Conservation (phyloP, 2,797 vertebrate species). For the Neoniphon sammara region DNA sequence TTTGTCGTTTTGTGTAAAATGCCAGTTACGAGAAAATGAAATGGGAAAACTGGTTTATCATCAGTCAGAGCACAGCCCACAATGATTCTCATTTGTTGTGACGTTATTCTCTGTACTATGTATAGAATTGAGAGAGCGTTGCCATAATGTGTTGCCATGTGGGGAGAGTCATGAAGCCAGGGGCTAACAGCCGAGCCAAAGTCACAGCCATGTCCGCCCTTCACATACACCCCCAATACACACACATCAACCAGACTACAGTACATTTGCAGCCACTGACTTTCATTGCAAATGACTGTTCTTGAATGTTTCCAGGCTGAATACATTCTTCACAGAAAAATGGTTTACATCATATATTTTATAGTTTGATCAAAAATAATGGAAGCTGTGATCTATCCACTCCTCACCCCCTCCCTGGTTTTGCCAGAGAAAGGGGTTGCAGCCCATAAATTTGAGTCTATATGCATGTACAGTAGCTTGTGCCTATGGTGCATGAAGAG, state of each 20-base stretch:
- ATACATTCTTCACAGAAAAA: constrained; percentile 45
- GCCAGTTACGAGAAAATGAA: constrained; percentile 17
- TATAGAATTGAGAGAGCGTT: constrained; percentile 67
- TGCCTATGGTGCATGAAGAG: constrained; percentile 76
- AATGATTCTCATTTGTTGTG: constrained; percentile 65
- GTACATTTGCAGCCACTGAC: constrained; percentile 73
- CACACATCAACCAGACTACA: constrained; percentile 64
- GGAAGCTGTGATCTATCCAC: constrained; percentile 62
- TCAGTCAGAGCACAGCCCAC: constrained; percentile 32
- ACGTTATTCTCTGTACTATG: constrained; percentile 62
- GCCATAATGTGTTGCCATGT: constrained; percentile 74
- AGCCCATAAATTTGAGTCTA: constrained; percentile 69
- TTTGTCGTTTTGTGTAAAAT: constrained; percentile 6
- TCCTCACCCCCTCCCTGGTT: constrained; percentile 52
- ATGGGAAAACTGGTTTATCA: constrained; percentile 37
- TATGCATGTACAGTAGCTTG: constrained; percentile 69
- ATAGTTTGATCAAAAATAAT: constrained; percentile 68
- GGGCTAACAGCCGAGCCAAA: constrained; percentile 70
- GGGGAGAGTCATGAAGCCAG: constrained; percentile 76
- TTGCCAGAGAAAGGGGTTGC: constrained; percentile 64
- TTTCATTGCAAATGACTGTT: constrained; percentile 77
- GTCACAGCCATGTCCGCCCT: constrained; percentile 72
- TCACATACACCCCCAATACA: constrained; percentile 65
- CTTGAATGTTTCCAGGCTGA: constrained; percentile 66
- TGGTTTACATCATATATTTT: constrained; percentile 54